phyloP scores from a whole-genome alignment of 2,888 invertebrate genomes.

The Stenurella melanura region DNA sequence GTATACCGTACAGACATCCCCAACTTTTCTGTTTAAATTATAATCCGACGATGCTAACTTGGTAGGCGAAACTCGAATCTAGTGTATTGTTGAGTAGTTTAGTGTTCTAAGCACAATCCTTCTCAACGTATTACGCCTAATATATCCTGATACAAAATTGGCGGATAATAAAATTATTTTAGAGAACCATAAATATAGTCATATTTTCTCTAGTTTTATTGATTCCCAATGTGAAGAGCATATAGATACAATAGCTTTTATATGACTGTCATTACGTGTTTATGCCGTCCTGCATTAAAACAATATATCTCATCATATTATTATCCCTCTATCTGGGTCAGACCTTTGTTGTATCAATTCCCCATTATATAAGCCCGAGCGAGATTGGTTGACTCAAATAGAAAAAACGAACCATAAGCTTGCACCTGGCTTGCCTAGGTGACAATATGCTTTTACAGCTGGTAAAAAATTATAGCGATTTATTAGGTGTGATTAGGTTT shows the following conservation, averaged over 20 bases:
- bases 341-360: conserved; percentile 26
- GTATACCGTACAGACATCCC: too few relatives aligned
- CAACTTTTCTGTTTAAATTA: too few relatives aligned
- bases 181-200: conserved; percentile 6
- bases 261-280: conserved; percentile 30
- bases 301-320: conserved; percentile 38
- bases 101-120: too few relatives aligned
- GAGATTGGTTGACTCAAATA: conserved; percentile 10
- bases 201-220: conserved; percentile 23
- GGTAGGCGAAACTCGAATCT: too few relatives aligned
- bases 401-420: not conserved
- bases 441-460: not conserved
- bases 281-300: conserved; percentile 33
- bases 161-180: conserved; percentile 8
- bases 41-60: too few relatives aligned
- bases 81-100: too few relatives aligned
- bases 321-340: conserved; percentile 30
- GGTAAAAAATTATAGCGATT: not conserved
- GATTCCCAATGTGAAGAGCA: conserved; percentile 23
- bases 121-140: not conserved
- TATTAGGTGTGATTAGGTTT: not conserved
- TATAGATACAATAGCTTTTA: conserved; percentile 30
- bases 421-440: not conserved
- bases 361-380: conserved; percentile 10
- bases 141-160: conserved; percentile 4